These are phyloP conservation scores for Bufo gargarizans DNA, from an alignment of 2,113 vertebrate species.

Conservation along the genomic window DNA sequence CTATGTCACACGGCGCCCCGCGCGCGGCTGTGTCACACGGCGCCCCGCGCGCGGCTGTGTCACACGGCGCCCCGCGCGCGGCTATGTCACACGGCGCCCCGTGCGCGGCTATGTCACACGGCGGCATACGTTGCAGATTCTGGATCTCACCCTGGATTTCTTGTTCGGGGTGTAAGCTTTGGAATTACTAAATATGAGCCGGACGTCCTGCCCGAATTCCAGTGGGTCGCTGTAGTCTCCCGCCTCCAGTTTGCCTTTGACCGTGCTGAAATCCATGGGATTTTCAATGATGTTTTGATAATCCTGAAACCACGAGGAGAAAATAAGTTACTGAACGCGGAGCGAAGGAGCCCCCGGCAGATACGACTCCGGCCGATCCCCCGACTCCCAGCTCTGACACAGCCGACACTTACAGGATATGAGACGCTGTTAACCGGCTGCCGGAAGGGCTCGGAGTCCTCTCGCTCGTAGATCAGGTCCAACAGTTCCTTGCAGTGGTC, in stretches of 20 bases:
- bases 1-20: too few species aligned
- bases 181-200: slow-evolving; percentile 96
- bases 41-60: too few species aligned
- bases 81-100: too few species aligned
- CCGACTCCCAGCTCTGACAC: too few species aligned
- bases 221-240: slow-evolving; percentile 91
- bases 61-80: too few species aligned
- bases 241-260: slow-evolving; percentile 87
- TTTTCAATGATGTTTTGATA: slow-evolving; percentile 90
- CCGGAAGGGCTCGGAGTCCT: slow-evolving; percentile 90
- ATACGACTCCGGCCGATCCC: too few species aligned
- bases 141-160: slow-evolving; percentile 88
- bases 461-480: slow-evolving; percentile 84
- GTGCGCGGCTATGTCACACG: too few species aligned
- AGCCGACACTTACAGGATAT: slow-evolving; percentile 80
- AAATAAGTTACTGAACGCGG: neutral
- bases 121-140: neutral
- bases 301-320: slow-evolving; percentile 73
- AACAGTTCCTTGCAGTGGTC: slow-evolving; percentile 86
- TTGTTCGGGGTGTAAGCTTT: slow-evolving; percentile 98
- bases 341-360: neutral
- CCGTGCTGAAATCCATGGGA: slow-evolving; percentile 94
- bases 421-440: slow-evolving; percentile 88
- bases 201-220: slow-evolving; percentile 94
- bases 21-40: too few species aligned